Base-by-base conservation (phyloP, 2,888 invertebrate genomes). In the Branchellion lobata region DNA sequence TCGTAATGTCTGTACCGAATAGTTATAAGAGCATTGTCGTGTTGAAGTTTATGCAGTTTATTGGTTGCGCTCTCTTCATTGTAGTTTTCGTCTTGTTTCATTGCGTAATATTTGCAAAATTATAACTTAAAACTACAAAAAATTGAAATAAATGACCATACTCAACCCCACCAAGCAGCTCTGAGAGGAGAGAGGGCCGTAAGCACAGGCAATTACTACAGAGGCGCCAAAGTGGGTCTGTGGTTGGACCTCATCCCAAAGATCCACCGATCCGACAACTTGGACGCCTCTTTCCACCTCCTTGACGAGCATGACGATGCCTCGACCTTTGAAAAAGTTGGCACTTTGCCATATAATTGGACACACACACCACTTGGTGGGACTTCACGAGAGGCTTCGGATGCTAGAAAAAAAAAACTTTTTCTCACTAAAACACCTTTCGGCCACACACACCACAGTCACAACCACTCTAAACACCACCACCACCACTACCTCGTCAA, bases 171-270 rank as follows among this genome's bases (percentile, higher is more conserved):
- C n/a, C n/a, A n/a, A n/a, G n/a, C 53, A 75, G 75, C 51, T 47
- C 40, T 33, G 21, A 75, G 51, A 51, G 53, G 51, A 47, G 29
- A 51, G 29, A 24, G 21, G 21, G 27, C 51, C 11, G 53, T 51
- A 3, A 31, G 14, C 47, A 51, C 71, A 1, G 94, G 94, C 87
- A 94, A 94, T 85, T 96, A 96, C 89, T 96, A 96, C 89, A 91
- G 96, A 82, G 95, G 95, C 0, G 95, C 95, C 88, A 95, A 96
- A 82, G 90, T 96, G 78, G 95, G 96, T 0, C 94, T 96, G 88
- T 97, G 96, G 96, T 88, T 96, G 81, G 95, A 96, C 86, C 90
- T 96, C 77, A 94, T 96, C 80, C 96, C 96, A 47, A 95, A 96
- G 86, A 90, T 92, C 83, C 89, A 94, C 88, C 91, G 92, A 83